phyloP scores from a whole-genome alignment of 2,797 vertebrate genomes.

The Dendrocincla fuliginosa region DNA sequence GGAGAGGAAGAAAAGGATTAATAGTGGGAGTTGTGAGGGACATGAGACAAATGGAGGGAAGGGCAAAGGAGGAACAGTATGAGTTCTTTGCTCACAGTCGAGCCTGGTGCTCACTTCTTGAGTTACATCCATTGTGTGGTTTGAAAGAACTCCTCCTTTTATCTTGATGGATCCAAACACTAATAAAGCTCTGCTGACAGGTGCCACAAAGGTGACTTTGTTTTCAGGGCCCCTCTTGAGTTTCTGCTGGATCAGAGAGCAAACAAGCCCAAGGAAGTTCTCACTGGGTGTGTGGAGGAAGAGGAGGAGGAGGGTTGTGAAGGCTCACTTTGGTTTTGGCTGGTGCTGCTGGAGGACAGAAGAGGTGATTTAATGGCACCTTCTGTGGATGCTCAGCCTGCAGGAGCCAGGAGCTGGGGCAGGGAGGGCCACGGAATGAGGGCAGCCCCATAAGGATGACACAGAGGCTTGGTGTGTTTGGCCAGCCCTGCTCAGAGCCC shows the following conservation, averaged over 20 bases:
- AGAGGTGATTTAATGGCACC: neutral
- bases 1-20: neutral
- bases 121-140: slow-evolving; percentile 32
- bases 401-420: neutral
- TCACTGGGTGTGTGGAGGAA: neutral
- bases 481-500: neutral
- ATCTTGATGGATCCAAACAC: slow-evolving; percentile 8
- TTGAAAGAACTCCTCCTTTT: slow-evolving; percentile 33
- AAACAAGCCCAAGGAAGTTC: neutral
- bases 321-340: neutral
- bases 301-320: neutral
- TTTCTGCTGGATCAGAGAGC: slow-evolving; percentile 45
- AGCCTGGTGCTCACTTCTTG: neutral
- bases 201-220: slow-evolving; percentile 47
- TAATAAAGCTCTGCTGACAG: slow-evolving; percentile 57
- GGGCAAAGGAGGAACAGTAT: neutral
- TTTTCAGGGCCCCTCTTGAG: slow-evolving; percentile 40
- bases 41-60: neutral
- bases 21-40: neutral
- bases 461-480: neutral
- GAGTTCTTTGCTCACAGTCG: neutral
- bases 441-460: neutral
- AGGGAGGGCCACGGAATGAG: neutral
- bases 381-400: neutral
- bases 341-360: neutral